These are phyloP conservation scores for Papilio elwesi DNA, from an alignment of 2,888 invertebrate genomes.

Conservation along the genomic window DNA sequence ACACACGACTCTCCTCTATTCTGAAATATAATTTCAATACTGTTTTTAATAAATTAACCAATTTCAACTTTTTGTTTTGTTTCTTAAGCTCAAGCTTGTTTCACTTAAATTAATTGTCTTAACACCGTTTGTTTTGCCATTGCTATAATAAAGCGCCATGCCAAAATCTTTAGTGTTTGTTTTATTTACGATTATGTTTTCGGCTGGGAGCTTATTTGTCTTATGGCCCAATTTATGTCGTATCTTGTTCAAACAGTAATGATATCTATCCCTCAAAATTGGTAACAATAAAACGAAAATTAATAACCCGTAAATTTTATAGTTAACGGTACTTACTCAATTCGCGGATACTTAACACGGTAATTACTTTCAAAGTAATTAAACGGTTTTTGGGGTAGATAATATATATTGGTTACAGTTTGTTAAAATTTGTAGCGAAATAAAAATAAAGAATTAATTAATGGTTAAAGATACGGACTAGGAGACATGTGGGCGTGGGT, in stretches of 20 bases:
- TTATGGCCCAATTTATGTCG: conserved; percentile 19
- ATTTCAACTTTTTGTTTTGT: not conserved
- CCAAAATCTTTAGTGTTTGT: conserved; percentile 20
- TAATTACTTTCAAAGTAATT: conserved; percentile 15
- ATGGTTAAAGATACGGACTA: no score
- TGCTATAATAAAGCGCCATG: not conserved
- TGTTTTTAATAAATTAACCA: not conserved
- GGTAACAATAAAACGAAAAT: conserved; percentile 28
- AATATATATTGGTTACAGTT: not conserved
- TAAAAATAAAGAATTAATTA: not conserved
- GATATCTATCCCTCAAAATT: conserved; percentile 27
- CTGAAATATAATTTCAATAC: not conserved
- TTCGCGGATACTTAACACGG: conserved; percentile 12
- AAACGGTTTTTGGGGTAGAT: not conserved
- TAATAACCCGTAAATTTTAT: conserved; percentile 36
- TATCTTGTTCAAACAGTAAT: conserved; percentile 16
- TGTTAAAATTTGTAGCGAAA: not conserved
- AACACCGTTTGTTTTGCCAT: conserved; percentile 8
- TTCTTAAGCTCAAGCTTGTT: not conserved
- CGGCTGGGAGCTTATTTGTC: conserved; percentile 21
- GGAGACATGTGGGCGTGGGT: no score
- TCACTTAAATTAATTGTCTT: conserved; percentile 1
- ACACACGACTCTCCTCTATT: not conserved
- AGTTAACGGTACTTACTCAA: conserved; percentile 18
- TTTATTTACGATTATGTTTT: conserved; percentile 20